Evolutionary conservation across 2,797 vertebrate genomes (phyloP), one percentile per base, ranked within the genome.

Genomic region (Vipera ursinii): DNA sequence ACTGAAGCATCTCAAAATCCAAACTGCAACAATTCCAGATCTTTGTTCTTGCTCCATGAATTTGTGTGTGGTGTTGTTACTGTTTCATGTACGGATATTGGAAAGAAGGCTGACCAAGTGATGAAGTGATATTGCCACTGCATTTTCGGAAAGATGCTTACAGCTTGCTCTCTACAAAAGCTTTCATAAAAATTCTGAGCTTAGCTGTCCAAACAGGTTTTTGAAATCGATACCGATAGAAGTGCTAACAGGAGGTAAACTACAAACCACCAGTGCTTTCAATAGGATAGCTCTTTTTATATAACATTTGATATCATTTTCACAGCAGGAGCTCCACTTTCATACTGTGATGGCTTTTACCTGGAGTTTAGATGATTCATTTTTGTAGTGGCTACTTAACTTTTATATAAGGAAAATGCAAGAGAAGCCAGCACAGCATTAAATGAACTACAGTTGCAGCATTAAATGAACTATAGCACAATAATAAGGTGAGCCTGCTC

Each of bases 271-370:
- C 96, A 97, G 96, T 93, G 95, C 95, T 97, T 97, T 97, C 96
- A 96, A 97, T 96, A 96, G 96, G 96, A 96, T 95, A 96, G 96
- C 96, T 97, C 96, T 96, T 97, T 97, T 97, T 97, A 97, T 97
- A 97, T 96, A 96, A 96, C 96, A 95, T 97, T 97, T 97, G 96
- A 97, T 97, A 97, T 97, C 95, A 97, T 97, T 97, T 97, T 97
- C 97, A 96, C 97, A 97, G 97, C 97, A 93, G 97, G 97, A 95
- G 95, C 94, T 96, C 96, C 89, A 96, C 96, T 96, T 97, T 96
- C 97, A 96, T 95, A 97, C 96, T 97, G 96, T 91, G 97, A 96
- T 97, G 95, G 96, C 97, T 97, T 97, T 97, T 97, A 97, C 96
- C 96, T 97, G 96, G 96, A 97, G 96, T 97, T 97, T 97, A 96